Evolutionary conservation across 2,113 vertebrate species (phyloP).

Genomic region (Pitta sordida): DNA sequence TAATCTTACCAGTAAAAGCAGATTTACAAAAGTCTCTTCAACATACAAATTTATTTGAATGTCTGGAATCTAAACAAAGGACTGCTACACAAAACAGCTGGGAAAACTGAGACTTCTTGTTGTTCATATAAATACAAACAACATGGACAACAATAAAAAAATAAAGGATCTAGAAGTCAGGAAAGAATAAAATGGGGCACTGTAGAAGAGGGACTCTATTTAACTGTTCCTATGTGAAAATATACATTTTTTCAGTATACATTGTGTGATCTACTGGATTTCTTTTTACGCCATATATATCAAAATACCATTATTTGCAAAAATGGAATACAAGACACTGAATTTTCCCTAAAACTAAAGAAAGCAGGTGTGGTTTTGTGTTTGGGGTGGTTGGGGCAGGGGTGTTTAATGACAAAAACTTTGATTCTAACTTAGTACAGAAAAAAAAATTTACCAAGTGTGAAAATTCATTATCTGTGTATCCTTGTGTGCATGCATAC

Average conservation of each 20-base stretch:
- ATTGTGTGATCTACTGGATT: neutral
- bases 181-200: neutral
- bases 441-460: neutral
- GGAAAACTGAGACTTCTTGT: neutral
- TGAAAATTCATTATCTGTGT: neutral
- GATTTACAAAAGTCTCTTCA: neutral
- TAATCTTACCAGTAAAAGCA: neutral
- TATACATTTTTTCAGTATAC: neutral
- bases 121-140: neutral
- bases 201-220: neutral
- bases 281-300: neutral
- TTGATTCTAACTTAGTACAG: neutral
- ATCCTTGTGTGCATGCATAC: neutral
- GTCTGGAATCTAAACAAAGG: neutral
- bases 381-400: neutral
- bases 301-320: neutral
- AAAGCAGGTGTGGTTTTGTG: neutral
- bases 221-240: neutral
- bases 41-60: neutral
- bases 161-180: neutral
- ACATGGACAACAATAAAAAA: neutral
- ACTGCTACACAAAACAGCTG: neutral
- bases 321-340: neutral
- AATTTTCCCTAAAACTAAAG: neutral
- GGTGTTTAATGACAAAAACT: neutral